Evolutionary conservation across 2,113 vertebrate species (phyloP).

Genomic region (Procavia capensis): DNA sequence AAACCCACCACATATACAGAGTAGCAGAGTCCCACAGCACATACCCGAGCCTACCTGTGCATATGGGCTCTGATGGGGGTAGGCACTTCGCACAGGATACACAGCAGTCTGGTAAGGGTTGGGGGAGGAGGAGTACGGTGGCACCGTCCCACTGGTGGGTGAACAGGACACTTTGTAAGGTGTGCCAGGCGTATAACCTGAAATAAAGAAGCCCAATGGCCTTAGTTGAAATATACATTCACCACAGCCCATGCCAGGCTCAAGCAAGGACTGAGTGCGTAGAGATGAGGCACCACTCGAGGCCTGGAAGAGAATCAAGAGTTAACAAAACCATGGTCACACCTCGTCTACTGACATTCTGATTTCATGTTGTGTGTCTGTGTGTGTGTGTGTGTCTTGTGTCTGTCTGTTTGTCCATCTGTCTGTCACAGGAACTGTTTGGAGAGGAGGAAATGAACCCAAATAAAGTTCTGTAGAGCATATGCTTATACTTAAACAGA

Average conservation of each 20-base stretch:
- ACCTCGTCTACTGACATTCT: not conserved
- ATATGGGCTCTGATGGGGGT: constrained; percentile 97
- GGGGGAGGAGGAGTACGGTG: constrained; percentile 95
- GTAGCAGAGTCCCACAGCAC: not conserved
- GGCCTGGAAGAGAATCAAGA: too few species aligned
- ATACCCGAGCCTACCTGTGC: constrained; percentile 91
- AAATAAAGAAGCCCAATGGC: constrained; percentile 72
- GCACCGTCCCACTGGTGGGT: constrained; percentile 95
- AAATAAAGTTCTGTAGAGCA: not conserved
- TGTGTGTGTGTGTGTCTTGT: too few species aligned
- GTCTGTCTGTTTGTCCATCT: too few species aligned
- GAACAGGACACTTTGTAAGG: constrained; percentile 99
- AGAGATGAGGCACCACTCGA: rapidly evolving
- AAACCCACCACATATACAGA: not conserved
- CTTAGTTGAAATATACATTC: not conserved
- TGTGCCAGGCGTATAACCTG: constrained; percentile 96
- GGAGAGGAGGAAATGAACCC: not conserved
- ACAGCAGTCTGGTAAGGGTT: constrained; percentile 95
- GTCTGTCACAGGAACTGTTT: not conserved
- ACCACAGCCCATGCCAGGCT: not conserved
- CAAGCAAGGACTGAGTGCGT: not conserved
- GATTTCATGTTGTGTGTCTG: not conserved
- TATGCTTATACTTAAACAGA: not conserved
- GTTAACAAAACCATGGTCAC: not conserved
- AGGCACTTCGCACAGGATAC: constrained; percentile 97